Percentiles rank a stretch among this genome's conserved stretches.
Evolutionary conservation across 2,113 vertebrate species (phyloP).

Genomic region (Labrus mixtus): DNA sequence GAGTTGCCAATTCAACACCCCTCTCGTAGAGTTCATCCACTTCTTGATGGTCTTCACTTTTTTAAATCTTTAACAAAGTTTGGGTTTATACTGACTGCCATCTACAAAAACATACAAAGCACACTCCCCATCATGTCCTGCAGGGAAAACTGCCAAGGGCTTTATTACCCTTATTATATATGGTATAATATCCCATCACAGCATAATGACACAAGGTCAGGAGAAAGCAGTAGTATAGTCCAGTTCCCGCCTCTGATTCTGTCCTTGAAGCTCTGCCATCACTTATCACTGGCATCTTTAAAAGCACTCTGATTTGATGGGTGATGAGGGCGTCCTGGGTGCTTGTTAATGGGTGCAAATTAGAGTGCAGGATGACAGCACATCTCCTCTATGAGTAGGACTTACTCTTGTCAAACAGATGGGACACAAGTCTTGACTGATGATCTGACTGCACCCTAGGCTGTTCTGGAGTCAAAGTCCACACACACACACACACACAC

Average conservation of each 20-base stretch:
- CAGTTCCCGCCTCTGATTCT: conserved; percentile 34
- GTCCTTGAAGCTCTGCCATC: conserved; percentile 60
- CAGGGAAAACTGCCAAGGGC: background rate
- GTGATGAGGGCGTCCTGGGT: conserved; percentile 45
- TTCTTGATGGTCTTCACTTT: background rate
- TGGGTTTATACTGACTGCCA: background rate
- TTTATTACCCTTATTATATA: conserved; percentile 1
- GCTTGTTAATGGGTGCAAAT: conserved; percentile 59
- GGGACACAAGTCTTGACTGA: conserved; percentile 54
- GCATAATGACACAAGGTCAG: conserved; percentile 29
- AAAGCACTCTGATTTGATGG: conserved; percentile 51
- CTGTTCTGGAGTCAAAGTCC: conserved; percentile 30
- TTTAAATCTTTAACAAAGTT: background rate
- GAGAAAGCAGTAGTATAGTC: conserved; percentile 28
- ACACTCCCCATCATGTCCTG: background rate
- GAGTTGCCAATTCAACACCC: background rate
- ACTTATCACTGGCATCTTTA: conserved; percentile 48
- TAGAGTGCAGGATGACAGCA: conserved; percentile 50
- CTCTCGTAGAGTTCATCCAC: background rate
- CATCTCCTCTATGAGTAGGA: conserved; percentile 46
- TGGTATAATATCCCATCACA: background rate
- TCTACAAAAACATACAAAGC: background rate
- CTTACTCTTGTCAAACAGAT: conserved; percentile 64
- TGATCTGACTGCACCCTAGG: conserved; percentile 56
- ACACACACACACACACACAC: background rate